Conservation (phyloP, 2,797 vertebrate species). For the Odontamblyopus rebecca region DNA sequence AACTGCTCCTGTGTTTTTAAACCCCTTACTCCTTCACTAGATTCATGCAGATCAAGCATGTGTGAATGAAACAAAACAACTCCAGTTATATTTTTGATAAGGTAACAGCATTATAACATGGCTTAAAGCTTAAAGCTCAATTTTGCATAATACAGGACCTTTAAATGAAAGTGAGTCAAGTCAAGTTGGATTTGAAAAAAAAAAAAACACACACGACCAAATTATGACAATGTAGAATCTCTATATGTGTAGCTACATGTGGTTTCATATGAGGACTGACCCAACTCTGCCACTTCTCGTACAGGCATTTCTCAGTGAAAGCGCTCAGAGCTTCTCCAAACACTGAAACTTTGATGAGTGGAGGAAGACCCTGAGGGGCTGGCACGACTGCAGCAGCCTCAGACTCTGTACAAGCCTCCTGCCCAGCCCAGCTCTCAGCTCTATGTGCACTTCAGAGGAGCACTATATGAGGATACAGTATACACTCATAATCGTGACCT, state of each 20-base stretch:
- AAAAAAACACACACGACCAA: not conserved
- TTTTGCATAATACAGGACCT: no score
- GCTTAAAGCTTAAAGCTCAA: no score
- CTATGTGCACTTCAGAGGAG: slow-evolving; percentile 2
- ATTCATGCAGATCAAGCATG: no score
- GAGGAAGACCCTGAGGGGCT: slow-evolving; percentile 24
- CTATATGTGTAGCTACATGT: not conserved
- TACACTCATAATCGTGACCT: not conserved
- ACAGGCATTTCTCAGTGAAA: slow-evolving; percentile 5
- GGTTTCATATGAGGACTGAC: not conserved
- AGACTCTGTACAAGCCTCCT: slow-evolving; percentile 2
- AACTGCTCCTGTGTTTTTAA: no score
- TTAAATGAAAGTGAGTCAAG: not conserved
- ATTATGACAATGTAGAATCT: not conserved
- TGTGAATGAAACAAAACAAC: no score
- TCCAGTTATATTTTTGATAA: no score
- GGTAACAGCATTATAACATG: no score
- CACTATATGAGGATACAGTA: not conserved
- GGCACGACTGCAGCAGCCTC: slow-evolving; percentile 11
- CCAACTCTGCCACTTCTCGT: slow-evolving; percentile 9
- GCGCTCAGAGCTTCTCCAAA: slow-evolving; percentile 11
- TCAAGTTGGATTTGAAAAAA: not conserved
- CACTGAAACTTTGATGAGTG: slow-evolving; percentile 37
- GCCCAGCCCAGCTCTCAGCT: not conserved
- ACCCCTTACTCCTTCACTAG: no score